Evolutionary conservation across 2,113 vertebrate genomes (phyloP).

Genomic region (Atherinomorus stipes): DNA sequence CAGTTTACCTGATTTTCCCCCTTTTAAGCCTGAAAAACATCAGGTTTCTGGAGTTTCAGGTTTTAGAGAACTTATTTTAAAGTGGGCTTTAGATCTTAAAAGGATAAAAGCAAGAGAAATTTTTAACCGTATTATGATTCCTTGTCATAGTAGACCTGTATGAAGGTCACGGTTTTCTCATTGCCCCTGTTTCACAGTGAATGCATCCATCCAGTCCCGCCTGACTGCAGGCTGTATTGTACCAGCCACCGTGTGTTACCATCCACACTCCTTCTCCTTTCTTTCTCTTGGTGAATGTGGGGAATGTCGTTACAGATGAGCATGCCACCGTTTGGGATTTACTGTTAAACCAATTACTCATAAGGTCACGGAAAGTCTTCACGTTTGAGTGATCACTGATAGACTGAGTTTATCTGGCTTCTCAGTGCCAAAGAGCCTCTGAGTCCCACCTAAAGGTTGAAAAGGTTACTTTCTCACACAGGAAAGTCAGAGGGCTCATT

Average conservation of each 20-base stretch:
- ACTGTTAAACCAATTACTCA: slow-evolving; percentile 62
- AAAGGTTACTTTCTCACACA: background rate
- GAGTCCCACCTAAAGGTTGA: slow-evolving; percentile 20
- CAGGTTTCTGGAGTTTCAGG: background rate
- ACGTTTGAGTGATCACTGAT: slow-evolving; percentile 29
- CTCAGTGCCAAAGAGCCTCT: background rate
- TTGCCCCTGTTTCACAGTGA: background rate
- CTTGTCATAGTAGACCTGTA: background rate
- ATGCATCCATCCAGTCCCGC: slow-evolving; percentile 2
- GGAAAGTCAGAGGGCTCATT: background rate
- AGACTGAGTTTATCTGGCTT: slow-evolving; percentile 18
- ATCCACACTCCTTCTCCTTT: slow-evolving; percentile 11
- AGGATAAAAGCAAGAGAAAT: background rate
- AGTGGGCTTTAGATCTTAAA: too few relatives aligned
- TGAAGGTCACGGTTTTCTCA: slow-evolving; percentile 13
- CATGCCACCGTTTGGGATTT: slow-evolving; percentile 32
- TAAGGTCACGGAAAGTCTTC: slow-evolving; percentile 34
- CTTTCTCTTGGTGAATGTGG: slow-evolving; percentile 8
- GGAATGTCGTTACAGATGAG: slow-evolving; percentile 32
- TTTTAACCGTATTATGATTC: background rate
- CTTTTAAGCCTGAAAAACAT: too few relatives aligned
- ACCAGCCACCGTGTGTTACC: slow-evolving; percentile 46
- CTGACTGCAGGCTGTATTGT: slow-evolving; percentile 33
- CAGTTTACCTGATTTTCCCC: background rate
- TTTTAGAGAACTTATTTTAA: background rate